phyloP scores from a whole-genome alignment of 2,113 vertebrate genomes.

The Machaerirhynchus nigripectus region DNA sequence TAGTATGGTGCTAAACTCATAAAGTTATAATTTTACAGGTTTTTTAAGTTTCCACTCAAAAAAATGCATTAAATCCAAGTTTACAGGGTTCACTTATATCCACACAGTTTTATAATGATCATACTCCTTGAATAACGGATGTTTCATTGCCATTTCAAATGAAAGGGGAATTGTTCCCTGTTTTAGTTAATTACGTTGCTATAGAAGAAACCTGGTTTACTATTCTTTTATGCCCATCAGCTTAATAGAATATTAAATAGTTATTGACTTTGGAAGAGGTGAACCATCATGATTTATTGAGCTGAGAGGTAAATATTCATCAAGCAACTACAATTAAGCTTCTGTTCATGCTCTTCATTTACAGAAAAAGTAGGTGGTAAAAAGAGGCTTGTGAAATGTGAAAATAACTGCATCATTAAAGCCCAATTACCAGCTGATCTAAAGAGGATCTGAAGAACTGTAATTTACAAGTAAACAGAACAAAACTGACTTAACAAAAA shows the following conservation, averaged over 20 bases:
- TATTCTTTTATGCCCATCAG: conserved; percentile 24
- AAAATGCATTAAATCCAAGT: not conserved
- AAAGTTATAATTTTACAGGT: not conserved
- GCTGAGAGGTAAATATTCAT: conserved; percentile 41
- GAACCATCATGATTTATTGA: conserved; percentile 46
- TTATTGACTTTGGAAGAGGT: conserved; percentile 48
- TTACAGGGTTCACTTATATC: not conserved
- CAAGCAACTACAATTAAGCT: not conserved
- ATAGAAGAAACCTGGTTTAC: not conserved
- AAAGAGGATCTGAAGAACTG: not conserved
- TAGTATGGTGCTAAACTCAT: not conserved
- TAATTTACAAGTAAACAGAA: not conserved
- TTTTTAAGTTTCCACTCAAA: not conserved
- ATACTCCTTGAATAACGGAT: not conserved
- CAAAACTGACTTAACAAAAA: not conserved
- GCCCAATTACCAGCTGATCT: not conserved
- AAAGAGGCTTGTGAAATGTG: not conserved
- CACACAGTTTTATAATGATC: not conserved
- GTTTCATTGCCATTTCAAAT: not conserved
- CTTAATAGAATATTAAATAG: conserved; percentile 56
- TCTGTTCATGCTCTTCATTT: conserved; percentile 15
- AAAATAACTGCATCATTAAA: conserved; percentile 9
- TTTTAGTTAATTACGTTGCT: not conserved
- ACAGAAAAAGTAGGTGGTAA: not conserved
- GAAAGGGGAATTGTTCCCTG: not conserved